A percentile compares a stretch with the other conserved stretches of the same genome.
Conservation (phyloP, 2,113 vertebrate genomes). For the Ifrita kowaldi region DNA sequence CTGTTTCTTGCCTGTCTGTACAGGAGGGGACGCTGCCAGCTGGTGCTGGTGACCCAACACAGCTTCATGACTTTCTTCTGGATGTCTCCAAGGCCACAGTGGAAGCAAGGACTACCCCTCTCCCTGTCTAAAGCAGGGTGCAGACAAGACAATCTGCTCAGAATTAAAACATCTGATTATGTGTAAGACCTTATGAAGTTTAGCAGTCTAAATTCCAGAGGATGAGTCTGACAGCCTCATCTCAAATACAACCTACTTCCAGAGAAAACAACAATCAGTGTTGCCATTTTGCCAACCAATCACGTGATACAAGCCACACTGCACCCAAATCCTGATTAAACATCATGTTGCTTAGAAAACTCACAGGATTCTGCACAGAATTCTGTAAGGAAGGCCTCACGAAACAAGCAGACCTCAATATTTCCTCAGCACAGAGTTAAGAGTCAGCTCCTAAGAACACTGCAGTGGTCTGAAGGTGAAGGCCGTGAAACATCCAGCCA, state of each 20-base stretch:
- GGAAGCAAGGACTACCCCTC: not conserved
- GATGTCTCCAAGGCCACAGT: not conserved
- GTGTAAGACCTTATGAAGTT: not conserved
- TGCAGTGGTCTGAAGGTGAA: not conserved
- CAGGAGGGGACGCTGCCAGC: not conserved
- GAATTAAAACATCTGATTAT: not conserved
- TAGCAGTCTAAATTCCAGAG: not conserved
- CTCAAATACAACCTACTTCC: not conserved
- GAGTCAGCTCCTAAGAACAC: not conserved
- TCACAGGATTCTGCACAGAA: not conserved
- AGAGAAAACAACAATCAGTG: not conserved
- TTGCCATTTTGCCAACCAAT: not conserved
- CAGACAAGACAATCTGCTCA: not conserved
- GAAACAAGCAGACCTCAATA: not conserved
- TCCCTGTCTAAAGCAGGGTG: not conserved
- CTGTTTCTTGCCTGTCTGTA: not conserved
- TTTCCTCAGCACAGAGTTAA: not conserved
- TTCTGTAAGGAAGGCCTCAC: not conserved
- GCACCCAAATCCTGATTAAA: not conserved
- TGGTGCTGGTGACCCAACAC: not conserved
- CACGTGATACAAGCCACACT: fast-evolving
- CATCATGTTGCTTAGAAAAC: not conserved
- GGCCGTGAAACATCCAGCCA: not conserved
- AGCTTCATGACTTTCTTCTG: not conserved
- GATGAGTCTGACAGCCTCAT: not conserved